These are phyloP conservation scores for Pica pica DNA, from an alignment of 2,113 vertebrate species.

Conservation along the genomic window DNA sequence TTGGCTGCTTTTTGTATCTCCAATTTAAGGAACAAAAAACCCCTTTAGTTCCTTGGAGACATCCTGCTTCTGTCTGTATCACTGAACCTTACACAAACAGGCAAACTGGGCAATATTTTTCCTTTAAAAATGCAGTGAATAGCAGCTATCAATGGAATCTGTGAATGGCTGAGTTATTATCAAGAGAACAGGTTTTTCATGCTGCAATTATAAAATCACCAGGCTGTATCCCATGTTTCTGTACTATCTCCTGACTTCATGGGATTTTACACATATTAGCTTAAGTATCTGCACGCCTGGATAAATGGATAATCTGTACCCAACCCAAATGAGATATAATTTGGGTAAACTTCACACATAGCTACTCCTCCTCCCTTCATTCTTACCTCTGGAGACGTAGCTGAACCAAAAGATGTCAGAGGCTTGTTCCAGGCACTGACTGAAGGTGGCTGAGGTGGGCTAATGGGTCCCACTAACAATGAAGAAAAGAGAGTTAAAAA, in stretches of 20 bases:
- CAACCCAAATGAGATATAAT: neutral
- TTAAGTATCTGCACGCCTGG: fast-evolving
- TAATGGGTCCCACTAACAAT: constrained; percentile 91
- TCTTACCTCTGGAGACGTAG: constrained; percentile 84
- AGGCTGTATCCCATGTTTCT: neutral
- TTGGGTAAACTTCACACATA: neutral
- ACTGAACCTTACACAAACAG: neutral
- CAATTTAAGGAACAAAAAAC: neutral
- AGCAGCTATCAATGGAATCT: neutral
- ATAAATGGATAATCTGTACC: neutral
- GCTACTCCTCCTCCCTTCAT: neutral
- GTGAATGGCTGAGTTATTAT: neutral
- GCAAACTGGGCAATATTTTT: neutral
- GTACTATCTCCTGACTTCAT: neutral
- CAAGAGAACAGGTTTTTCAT: neutral
- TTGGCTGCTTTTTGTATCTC: neutral
- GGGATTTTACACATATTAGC: neutral
- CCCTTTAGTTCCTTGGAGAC: neutral
- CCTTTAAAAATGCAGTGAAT: neutral
- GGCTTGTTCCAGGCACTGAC: constrained; percentile 99
- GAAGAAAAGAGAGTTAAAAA: neutral
- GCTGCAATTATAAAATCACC: neutral
- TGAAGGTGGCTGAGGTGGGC: constrained; percentile 93
- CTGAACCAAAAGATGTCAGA: constrained; percentile 90
- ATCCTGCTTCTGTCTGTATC: neutral